Base-by-base conservation (phyloP, 2,888 invertebrate species). In the Gandaritis pyraliata region DNA sequence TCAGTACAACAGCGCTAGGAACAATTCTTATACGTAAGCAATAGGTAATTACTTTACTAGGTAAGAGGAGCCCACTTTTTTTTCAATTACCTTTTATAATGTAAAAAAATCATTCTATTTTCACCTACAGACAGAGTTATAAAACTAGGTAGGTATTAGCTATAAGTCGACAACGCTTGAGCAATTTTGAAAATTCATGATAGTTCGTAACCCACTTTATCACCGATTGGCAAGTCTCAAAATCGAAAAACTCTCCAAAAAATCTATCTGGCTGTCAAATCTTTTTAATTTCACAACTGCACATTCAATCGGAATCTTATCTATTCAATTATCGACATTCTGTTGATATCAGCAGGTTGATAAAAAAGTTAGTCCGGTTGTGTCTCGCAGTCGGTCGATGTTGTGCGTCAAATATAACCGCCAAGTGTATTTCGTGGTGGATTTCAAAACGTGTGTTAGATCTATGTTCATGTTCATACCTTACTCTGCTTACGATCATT, bases 381-480 rank as follows among this genome's bases (percentile, higher is more conserved):
- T 30, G 13, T 52, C 12, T 56, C 58, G 33, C 59, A 46, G 56
- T 63, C 53, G 60, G 45, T 11, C 33, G 50, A 54, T 60, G 50
- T 55, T 39, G 47, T 1, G 47, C 23, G 18, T 48, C 0, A 16
- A 30, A 52, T 5, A 45, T 52, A 33, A 43, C 29, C 45, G 61
- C 48, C 45, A 36, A 45, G 58, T 61, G 38, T 41, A 12, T 43
- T 51, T 47, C 30, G 51, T 18, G 63, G 61, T 60, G 55, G 47
- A 65, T 67, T 49, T 63, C 41, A 46, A n/a, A 48, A 8, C 38
- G 48, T 51, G 38, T 33, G 45, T 58, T 54, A 59, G 70, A 72
- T 75, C 47, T 77, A 80, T 82, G 78, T 72, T 69, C 53, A 63
- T 52, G 43, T 43, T 30, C 58, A 13, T 23, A 46, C 49, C 54